Conservation (phyloP, 2,113 vertebrate species). For the Cebidichthys violaceus region DNA sequence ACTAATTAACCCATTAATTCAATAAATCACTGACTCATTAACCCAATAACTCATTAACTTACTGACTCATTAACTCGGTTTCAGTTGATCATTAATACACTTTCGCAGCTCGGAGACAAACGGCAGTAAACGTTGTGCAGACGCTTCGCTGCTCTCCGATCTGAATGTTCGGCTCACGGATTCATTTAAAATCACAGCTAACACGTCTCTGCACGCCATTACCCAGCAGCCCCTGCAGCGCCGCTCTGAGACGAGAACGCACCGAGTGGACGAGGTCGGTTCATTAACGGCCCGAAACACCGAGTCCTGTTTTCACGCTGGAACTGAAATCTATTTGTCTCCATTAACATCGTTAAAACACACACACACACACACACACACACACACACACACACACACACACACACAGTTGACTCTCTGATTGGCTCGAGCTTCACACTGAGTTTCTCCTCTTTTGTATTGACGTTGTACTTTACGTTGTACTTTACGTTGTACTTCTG, state of each 20-base stretch:
- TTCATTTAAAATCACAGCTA: not conserved
- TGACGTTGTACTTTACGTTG: too few relatives aligned
- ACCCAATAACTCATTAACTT: too few relatives aligned
- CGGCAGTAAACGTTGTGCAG: not conserved
- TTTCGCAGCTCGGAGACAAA: not conserved
- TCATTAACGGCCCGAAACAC: constrained; percentile 4
- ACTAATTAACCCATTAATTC: too few relatives aligned
- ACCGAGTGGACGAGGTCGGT: not conserved
- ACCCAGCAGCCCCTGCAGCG: constrained; percentile 46
- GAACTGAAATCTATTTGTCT: constrained; percentile 32
- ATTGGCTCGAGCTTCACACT: not conserved
- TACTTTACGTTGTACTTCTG: too few relatives aligned
- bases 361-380: not conserved
- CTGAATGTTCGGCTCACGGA: not conserved
- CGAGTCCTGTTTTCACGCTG: not conserved
- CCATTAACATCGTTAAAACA: constrained; percentile 12
- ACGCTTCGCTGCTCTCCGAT: constrained; percentile 1
- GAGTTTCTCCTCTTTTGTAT: too few relatives aligned
- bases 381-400: constrained; percentile 13
- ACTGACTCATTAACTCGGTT: not conserved
- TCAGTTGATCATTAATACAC: not conserved
- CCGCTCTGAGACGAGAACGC: not conserved
- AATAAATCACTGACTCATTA: too few relatives aligned
- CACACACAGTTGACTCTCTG: too few relatives aligned
- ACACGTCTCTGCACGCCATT: constrained; percentile 11